A percentile compares a stretch with the other conserved stretches of the same genome.
Evolutionary conservation across 2,113 vertebrate genomes (phyloP).

Genomic region (Pelodiscus sinensis): DNA sequence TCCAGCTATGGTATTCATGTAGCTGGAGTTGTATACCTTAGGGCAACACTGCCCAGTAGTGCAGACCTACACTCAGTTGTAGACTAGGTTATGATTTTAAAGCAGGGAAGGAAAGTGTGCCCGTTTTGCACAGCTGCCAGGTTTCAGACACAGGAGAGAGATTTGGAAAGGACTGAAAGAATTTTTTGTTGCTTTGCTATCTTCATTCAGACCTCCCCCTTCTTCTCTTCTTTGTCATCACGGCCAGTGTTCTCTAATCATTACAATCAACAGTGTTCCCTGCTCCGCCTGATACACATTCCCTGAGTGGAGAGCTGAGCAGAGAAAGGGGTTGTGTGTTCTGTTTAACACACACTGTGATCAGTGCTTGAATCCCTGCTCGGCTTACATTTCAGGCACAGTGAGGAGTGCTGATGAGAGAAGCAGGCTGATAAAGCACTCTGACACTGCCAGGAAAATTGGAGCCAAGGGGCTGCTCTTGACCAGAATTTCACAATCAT

Average conservation of each 20-base stretch:
- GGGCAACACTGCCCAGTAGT: too few relatives aligned
- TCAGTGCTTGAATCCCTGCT: background rate
- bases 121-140: background rate
- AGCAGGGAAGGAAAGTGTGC: background rate
- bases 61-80: background rate
- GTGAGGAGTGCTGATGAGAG: background rate
- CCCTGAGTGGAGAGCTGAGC: background rate
- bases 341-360: background rate
- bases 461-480: background rate
- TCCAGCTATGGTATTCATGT: too few relatives aligned
- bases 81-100: constrained; percentile 40
- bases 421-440: background rate
- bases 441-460: background rate
- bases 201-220: background rate
- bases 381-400: background rate
- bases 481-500: background rate
- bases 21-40: too few relatives aligned
- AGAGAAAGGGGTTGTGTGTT: background rate
- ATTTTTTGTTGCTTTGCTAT: background rate
- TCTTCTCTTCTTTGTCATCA: background rate
- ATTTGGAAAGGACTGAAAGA: constrained; percentile 23
- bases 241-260: background rate
- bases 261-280: background rate
- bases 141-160: background rate
- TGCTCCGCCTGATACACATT: background rate